Percentiles rank a stretch among this genome's conserved stretches.
Evolutionary conservation across 2,113 vertebrate species (phyloP).

Genomic region (Struthidea cinerea): DNA sequence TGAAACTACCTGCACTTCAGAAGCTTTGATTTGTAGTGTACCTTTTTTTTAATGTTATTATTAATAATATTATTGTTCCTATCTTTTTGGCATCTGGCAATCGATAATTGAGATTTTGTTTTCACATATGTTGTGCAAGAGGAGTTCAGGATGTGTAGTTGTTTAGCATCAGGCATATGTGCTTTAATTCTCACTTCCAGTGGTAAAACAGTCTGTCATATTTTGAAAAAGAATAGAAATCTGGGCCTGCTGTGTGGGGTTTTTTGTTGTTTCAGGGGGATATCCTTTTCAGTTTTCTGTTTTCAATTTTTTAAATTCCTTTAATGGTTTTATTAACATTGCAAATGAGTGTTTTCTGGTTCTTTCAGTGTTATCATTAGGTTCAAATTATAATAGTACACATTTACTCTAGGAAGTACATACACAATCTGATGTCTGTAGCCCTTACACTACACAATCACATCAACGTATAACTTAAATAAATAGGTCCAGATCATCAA

Average conservation of each 20-base stretch:
- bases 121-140: constrained; percentile 72
- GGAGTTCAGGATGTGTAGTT: constrained; percentile 65
- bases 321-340: neutral
- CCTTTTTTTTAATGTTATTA: neutral
- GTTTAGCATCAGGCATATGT: constrained; percentile 66
- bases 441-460: neutral
- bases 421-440: neutral
- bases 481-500: neutral
- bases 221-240: constrained; percentile 55
- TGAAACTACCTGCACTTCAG: constrained; percentile 48
- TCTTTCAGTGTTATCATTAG: neutral
- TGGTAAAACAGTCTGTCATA: constrained; percentile 72
- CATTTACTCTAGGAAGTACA: neutral
- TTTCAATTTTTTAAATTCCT: neutral
- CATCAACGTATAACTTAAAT: neutral
- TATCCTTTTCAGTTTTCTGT: constrained; percentile 38
- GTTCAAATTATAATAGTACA: neutral
- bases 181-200: constrained; percentile 73
- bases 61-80: constrained; percentile 44
- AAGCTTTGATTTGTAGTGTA: constrained; percentile 9
- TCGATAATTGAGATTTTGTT: constrained; percentile 53
- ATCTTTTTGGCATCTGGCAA: constrained; percentile 65
- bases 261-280: neutral
- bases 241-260: neutral
- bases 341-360: neutral